Evolutionary conservation across 2,113 vertebrate species (phyloP), one percentile per base, ranked within the genome.

Genomic region (Eleginops maclovinus): DNA sequence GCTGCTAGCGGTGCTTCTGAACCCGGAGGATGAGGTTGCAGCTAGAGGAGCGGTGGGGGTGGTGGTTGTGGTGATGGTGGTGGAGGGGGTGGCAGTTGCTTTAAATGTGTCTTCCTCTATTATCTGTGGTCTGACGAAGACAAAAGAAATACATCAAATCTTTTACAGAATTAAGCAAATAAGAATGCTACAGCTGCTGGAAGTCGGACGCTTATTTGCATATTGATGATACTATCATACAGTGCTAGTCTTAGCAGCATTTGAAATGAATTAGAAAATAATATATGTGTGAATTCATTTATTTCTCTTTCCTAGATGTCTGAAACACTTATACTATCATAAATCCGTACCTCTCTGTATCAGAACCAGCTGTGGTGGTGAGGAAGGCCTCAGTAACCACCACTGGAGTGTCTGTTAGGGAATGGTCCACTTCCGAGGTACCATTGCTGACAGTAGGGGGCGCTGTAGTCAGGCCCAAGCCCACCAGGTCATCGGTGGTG

Each of bases 311-410:
- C 31, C 7, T 36, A 36, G 31, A 36, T 36, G 7, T 28, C 12
- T 16, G 41, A 21, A 12, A 58, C 15, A 1, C 44, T 8, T 26
- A 43, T 26, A 3, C 2, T 31, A 1, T 46, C 21, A 43, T 19
- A 28, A 43, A 3, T 24, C 22, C 0, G 4, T 77, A 93, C 92
- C 90, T 89, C 12, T 91, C 85, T 22, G 93, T 93, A 1, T 72
- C 60, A 46, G 90, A 72, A 54, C 59, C 76, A 17, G 89, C 24
- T 13, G 69, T 51, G 26, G 84, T 77, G 74, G 87, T 80, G 70
- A 71, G 61, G 31, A 81, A 71, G 47, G 59, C 50, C 1, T 86
- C 76, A 0, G 89, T 93, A 15, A 59, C 31, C 36, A 68, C 56
- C n/a, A 47, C 28, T 17, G 82, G 69, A n/a, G 47, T 26, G 28